A percentile compares a stretch with the other conserved stretches of the same genome.
Evolutionary conservation across 2,888 invertebrate species (phyloP).

Genomic region (Cepaea hortensis): DNA sequence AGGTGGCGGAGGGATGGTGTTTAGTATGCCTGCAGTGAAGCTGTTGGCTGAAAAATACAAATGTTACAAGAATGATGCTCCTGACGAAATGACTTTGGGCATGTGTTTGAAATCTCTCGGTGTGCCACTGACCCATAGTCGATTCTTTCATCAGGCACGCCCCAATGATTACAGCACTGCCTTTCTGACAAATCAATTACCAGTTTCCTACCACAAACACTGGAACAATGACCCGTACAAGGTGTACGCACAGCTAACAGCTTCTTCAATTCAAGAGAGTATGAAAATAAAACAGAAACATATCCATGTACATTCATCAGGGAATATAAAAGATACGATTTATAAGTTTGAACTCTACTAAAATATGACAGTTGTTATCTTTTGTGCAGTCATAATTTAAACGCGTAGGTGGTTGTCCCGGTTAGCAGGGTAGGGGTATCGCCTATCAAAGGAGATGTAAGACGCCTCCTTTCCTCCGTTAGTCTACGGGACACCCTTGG

Average conservation of each 20-base stretch:
- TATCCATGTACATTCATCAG: background rate
- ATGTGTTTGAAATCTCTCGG: slow-evolving; percentile 83
- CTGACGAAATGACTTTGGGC: slow-evolving; percentile 94
- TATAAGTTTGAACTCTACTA: background rate
- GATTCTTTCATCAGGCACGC: slow-evolving; percentile 91
- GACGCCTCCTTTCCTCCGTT: too few species aligned
- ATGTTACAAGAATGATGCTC: slow-evolving; percentile 84
- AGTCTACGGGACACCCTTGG: too few species aligned
- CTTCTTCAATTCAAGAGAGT: background rate
- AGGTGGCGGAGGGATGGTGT: slow-evolving; percentile 85
- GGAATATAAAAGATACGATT: background rate
- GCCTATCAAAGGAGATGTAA: too few species aligned
- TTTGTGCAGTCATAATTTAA: too few species aligned
- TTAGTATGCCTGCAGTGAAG: slow-evolving; percentile 83
- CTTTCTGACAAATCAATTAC: slow-evolving; percentile 83
- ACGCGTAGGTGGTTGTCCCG: too few species aligned
- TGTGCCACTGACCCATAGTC: slow-evolving; percentile 85
- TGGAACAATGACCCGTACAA: slow-evolving; percentile 87
- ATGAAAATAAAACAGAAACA: background rate
- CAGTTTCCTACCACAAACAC: slow-evolving; percentile 94
- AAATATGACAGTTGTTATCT: too few species aligned
- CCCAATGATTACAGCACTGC: slow-evolving; percentile 88
- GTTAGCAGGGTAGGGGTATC: too few species aligned
- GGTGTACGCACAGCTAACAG: slow-evolving; percentile 80
- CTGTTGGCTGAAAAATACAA: slow-evolving; percentile 80